Percentiles rank a stretch among this genome's conserved stretches.
Evolutionary conservation across 2,888 invertebrate species (phyloP).

Genomic region (Apotomis capreana): DNA sequence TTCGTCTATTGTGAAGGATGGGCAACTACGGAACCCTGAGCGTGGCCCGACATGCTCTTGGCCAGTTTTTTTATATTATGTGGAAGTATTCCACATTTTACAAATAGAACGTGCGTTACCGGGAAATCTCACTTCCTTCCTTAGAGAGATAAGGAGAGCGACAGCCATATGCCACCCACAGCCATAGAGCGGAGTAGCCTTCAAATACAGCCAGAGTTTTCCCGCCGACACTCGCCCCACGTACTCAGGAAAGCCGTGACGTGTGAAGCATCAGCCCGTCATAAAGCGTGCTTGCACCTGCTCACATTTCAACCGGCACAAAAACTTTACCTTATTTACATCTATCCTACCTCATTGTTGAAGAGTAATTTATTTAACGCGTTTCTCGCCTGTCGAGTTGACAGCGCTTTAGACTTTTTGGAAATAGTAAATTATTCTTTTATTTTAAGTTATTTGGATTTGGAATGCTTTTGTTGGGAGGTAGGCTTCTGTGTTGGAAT

Average conservation of each 20-base stretch:
- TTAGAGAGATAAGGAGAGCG: no score
- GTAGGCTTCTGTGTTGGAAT: conserved; percentile 15
- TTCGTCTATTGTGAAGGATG: no score
- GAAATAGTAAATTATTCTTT: conserved; percentile 26
- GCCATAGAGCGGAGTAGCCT: no score
- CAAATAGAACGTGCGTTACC: no score
- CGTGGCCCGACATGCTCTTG: no score
- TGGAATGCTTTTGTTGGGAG: conserved; percentile 35
- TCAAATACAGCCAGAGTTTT: not conserved
- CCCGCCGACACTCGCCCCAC: conserved; percentile 56
- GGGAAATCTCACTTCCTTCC: no score
- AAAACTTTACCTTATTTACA: conserved; percentile 53
- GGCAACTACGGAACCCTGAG: no score
- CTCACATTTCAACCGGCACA: conserved; percentile 49
- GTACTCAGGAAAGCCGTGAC: conserved; percentile 52
- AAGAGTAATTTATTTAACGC: conserved; percentile 56
- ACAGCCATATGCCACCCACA: no score
- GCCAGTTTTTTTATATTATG: no score
- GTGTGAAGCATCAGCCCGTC: conserved; percentile 59
- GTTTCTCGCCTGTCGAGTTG: conserved; percentile 62
- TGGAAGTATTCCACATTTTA: no score
- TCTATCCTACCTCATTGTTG: conserved; percentile 51
- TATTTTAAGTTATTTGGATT: conserved; percentile 27
- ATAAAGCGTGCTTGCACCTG: conserved; percentile 69
- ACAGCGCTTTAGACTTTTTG: conserved; percentile 37